Base-by-base conservation (phyloP, 2,797 vertebrate species). In the Luscinia luscinia region DNA sequence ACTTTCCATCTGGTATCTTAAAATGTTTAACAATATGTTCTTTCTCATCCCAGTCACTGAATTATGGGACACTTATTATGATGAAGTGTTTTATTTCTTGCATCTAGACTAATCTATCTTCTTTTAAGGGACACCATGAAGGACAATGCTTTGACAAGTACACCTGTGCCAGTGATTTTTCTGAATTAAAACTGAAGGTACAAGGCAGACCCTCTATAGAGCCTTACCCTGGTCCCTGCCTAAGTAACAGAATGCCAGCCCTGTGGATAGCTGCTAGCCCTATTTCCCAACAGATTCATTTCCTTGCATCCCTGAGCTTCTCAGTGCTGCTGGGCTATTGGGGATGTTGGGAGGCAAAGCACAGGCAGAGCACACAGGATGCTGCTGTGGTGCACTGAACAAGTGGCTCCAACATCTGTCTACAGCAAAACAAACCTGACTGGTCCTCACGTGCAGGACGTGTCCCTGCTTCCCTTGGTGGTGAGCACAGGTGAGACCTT, bases 121-220 rank as follows among this genome's bases (percentile, higher is more conserved):
- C 62, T 83, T 87, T 94, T 77, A 84, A 78, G 38, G 34, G 69
- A 54, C 66, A 54, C 34, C 3, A 12, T 54, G 85, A 95, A 95
- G 90, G 85, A 70, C 88, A 91, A 8, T 68, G 49, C 26, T 88
- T 83, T 81, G 38, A 74, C 34, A 84, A 77, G 64, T n/a, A 79
- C 59, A 63, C 38, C 19, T 28, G 38, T 73, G 55, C 40, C 59
- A 48, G 51, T 62, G 74, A 76, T 76, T 84, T 85, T 93, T 87
- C 82, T 66, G 52, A 69, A 70, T 85, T 74, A 70, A 87, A 83
- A 80, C 1, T 59, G 75, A 55, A 94, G 30, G 20, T 46, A 75
- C 21, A 26, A 2, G 18, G 51, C 23, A 66, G 68, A 68, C 15
- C 58, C 13, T 52, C 28, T 36, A 22, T 26, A 8, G 12, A 49